Percentiles rank a stretch among this genome's conserved stretches.
phyloP scores from a whole-genome alignment of 2,113 vertebrate species.

The Nannospalax galili region DNA sequence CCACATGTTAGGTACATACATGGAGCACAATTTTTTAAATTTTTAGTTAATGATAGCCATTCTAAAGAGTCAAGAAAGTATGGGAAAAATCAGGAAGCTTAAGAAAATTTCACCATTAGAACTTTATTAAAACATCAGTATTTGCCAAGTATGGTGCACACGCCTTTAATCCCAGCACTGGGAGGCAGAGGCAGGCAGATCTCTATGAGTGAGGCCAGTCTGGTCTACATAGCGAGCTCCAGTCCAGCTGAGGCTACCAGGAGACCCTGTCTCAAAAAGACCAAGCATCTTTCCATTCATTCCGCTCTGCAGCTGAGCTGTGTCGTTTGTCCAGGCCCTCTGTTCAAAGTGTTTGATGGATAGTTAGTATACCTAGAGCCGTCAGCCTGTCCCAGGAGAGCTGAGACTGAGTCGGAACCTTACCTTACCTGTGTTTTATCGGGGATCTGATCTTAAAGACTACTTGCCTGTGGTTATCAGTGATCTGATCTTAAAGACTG shows the following conservation, averaged over 20 bases:
- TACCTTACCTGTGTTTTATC: neutral
- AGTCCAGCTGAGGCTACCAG: too few relatives aligned
- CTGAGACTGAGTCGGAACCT: neutral
- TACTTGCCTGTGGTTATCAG: neutral
- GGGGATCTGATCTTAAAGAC: neutral
- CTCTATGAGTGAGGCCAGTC: too few relatives aligned
- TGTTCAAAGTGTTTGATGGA: neutral
- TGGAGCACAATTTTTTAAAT: neutral
- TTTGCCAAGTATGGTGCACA: too few relatives aligned
- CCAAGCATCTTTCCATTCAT: neutral
- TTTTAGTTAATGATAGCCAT: neutral
- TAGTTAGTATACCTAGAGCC: neutral
- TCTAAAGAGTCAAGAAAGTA: neutral
- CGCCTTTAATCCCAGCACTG: too few relatives aligned
- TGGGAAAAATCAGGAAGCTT: neutral
- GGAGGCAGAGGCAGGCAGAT: too few relatives aligned
- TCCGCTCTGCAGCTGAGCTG: too few relatives aligned
- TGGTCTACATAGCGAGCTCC: too few relatives aligned
- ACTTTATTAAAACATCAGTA: neutral
- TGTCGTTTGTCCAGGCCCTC: too few relatives aligned
- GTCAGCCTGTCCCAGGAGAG: fast-evolving
- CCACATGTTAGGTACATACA: fast-evolving
- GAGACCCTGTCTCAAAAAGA: too few relatives aligned
- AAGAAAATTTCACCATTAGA: neutral
- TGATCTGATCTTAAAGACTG: neutral